Base-by-base conservation (phyloP, 2,888 invertebrate genomes). In the Limnephilus rhombicus region DNA sequence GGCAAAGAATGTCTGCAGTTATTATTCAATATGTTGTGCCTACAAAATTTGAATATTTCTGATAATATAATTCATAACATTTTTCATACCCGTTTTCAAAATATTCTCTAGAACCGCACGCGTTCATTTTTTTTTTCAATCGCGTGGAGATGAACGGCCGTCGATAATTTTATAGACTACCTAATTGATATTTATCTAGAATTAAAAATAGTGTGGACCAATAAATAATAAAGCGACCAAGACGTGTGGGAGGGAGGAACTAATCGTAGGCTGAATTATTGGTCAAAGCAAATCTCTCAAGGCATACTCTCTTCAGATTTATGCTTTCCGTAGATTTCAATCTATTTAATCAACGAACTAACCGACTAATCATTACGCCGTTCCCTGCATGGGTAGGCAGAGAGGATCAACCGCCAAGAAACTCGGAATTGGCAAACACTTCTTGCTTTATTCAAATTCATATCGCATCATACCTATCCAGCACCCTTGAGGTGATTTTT, bases 141-240 rank as follows among this genome's bases (percentile, higher is more conserved):
- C 18, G 68, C 5, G 24, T 68, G 24, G 68, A 68, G 68, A 68
- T 68, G 68, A 68, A 68, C 68, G 68, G 68, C 68, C 68, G 68
- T 68, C 68, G 68, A 68, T 68, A 68, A 68, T 68, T 68, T 68
- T 68, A 68, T 68, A n/a, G 68, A 68, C 68, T 68, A 68, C 68
- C 68, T 68, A 68, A 68, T 68, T 68, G 68, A 68, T 68, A 68
- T 68, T 68, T 68, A 68, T 68, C 68, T 68, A 68, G 68, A 68
- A 68, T 68, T 68, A 68, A 68, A 68, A 68, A n/a, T 68, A 24
- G 68, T 68, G 68, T 24, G 68, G 24, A 68, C 68, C 68, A 68
- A 68, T 68, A 68, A 68, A 68, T 68, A 68, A 68, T 68, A 68
- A 24, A 9, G 24, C 68, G 24, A 18, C 68, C 24, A n/a, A 68